Conservation (phyloP, 1,140 invertebrate species). For the Acromyrmex heyeri region DNA sequence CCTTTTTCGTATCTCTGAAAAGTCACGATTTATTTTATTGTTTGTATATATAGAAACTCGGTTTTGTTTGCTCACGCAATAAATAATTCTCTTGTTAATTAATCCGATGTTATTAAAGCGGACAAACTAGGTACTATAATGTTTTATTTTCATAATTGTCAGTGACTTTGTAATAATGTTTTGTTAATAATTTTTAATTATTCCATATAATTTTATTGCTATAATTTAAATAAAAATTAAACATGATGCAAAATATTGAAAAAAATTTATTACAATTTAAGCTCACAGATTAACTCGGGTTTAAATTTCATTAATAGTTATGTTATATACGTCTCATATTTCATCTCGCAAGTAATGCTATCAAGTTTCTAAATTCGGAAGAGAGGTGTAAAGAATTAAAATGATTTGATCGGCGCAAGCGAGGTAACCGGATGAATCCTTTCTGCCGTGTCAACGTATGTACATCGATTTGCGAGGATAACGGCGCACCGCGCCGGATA, state of each 20-base stretch:
- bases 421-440: constrained; percentile 13
- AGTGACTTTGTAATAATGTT: not conserved
- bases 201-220: not conserved
- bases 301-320: not conserved
- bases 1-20: not conserved
- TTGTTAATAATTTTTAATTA: not conserved
- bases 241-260: not conserved
- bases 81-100: not conserved
- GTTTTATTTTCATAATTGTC: not conserved
- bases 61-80: not conserved
- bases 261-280: not conserved
- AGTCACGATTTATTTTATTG: not conserved
- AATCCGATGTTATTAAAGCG: not conserved
- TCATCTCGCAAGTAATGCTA: not conserved
- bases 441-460: constrained; percentile 46
- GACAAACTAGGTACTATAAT: not conserved
- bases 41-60: not conserved
- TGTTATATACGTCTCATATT: not conserved
- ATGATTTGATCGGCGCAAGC: not conserved
- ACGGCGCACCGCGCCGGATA: constrained; percentile 26
- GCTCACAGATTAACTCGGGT: not conserved
- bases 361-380: not conserved
- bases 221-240: not conserved
- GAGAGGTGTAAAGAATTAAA: constrained; percentile 49
- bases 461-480: constrained; percentile 46